Base-by-base conservation (phyloP, 2,113 vertebrate species). In the Coreoperca whiteheadi region DNA sequence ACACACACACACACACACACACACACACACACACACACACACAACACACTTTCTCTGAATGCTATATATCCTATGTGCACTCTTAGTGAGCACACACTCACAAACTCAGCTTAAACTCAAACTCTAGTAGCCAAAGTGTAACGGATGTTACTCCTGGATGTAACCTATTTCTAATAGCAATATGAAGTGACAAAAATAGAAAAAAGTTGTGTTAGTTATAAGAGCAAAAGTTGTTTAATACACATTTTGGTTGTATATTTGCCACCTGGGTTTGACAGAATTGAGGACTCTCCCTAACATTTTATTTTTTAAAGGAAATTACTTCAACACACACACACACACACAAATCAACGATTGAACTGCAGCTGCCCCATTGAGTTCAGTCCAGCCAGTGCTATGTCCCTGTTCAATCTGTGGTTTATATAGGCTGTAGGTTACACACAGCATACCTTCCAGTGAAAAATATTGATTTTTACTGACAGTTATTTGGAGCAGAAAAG, bases 271-370 rank as follows among this genome's bases (percentile, higher is more conserved):
- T 46, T 25, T 28, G 25, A 16, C n/a, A 16, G 3, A 66, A 43
- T 2, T 25, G 39, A 9, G 10, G 28, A 32, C 43, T 63, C 32
- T 63, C 9, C 32, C 21, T 63, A 11, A 63, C 32, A 41, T 34
- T 78, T 69, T 69, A 51, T 43, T 57, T 75, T 72, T 61, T 46
- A 71, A 71, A n/a, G 37, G 50, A n/a, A 66, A 61, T 21, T 4
- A 82, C 64, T 74, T 74, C 30, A 63, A 6, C 37, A 39, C 37
- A 39, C 37, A 39, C 37, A 39, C 37, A 39, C 37, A 46, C 25
- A n/a, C 25, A 74, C 2, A 65, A 6, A 74, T 4, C 14, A 41
- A 41, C 39, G 1, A 9, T 10, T 41, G 43, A 60, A 74, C 61
- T 41, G 43, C 43, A 48, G 68, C n/a, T 66, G 66, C 32, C 39